Base-by-base conservation (phyloP, 2,113 vertebrate species). In the Salvelinus alpinus region DNA sequence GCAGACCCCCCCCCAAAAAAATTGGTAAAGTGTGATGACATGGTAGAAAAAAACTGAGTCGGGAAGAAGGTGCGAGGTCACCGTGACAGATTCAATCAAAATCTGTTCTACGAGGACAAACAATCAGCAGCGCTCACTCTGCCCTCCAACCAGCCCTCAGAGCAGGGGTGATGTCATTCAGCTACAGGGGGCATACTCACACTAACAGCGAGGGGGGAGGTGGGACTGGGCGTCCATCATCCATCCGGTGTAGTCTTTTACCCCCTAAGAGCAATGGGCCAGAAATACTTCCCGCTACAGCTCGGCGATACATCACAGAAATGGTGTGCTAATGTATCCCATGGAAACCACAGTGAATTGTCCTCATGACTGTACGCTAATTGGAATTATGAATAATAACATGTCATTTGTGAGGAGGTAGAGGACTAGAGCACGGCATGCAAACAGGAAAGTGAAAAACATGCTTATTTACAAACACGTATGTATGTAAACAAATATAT, bases 61-160 rank as follows among this genome's bases (percentile, higher is more conserved):
- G 73, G 48, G 29, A 68, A 68, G 25, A 18, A 86, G 85, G 83
- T 82, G 80, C 78, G 71, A 88, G 81, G 85, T 81, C 79, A 66
- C 14, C 20, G 64, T 88, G 88, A 84, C 87, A 82, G 24, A 85
- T 64, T 75, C 47, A 27, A 84, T 91, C 79, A 84, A 79, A 71
- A 76, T 90, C 82, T 71, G 77, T 88, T 90, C 80, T 82, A 51
- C 78, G 48, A 83, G 80, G 84, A 38, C 47, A 67, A 60, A 6
- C 72, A 11, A 82, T 74, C 44, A n/a, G 24, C 38, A 81, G 24
- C 24, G 64, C 64, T 66, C 72, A 7, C 51, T 38, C 47, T 34
- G 81, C 84, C 77, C 78, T 5, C 5, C 64, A 75, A 72, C 73
- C 78, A 54, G 76, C 85, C 81, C 75, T 51, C 11, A 1, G n/a